Evolutionary conservation across 35 echinoderm and acorn worm genomes (phyloP).

Genomic region (Eucidaris tribuloides): DNA sequence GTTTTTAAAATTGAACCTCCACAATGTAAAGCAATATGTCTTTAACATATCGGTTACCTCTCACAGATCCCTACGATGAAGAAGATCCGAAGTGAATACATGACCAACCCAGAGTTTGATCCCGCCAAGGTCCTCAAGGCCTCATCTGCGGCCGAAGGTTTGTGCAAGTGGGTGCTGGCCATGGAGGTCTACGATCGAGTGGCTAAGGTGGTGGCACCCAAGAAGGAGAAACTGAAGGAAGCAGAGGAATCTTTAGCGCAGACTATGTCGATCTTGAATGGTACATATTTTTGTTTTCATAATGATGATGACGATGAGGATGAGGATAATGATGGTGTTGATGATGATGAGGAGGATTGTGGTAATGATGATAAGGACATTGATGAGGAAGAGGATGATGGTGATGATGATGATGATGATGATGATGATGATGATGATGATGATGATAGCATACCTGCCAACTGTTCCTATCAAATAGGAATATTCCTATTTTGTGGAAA

Average conservation of each 20-base stretch:
- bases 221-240: conserved; percentile 95
- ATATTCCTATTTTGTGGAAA: too few species aligned
- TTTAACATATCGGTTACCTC: too few species aligned
- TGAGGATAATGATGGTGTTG: too few species aligned
- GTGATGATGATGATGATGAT: too few species aligned
- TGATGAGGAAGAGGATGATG: too few species aligned
- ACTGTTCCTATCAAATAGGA: too few species aligned
- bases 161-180: conserved; percentile 88
- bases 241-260: conserved; percentile 75
- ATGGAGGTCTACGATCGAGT: conserved; percentile 98
- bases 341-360: too few species aligned
- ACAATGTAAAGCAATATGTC: too few species aligned
- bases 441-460: too few species aligned
- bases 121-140: conserved; percentile 92
- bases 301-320: neutral
- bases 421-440: too few species aligned
- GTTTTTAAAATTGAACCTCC: too few species aligned
- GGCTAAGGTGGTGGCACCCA: conserved; percentile 97
- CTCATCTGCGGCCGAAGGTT: conserved; percentile 86
- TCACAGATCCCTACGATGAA: conserved; percentile 82
- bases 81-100: conserved; percentile 91
- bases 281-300: conserved; percentile 9
- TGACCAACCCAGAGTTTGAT: conserved; percentile 94
- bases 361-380: too few species aligned
- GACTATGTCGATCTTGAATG: conserved; percentile 95